Evolutionary conservation across 2,113 vertebrate species (phyloP).

Genomic region (Gallinago media): DNA sequence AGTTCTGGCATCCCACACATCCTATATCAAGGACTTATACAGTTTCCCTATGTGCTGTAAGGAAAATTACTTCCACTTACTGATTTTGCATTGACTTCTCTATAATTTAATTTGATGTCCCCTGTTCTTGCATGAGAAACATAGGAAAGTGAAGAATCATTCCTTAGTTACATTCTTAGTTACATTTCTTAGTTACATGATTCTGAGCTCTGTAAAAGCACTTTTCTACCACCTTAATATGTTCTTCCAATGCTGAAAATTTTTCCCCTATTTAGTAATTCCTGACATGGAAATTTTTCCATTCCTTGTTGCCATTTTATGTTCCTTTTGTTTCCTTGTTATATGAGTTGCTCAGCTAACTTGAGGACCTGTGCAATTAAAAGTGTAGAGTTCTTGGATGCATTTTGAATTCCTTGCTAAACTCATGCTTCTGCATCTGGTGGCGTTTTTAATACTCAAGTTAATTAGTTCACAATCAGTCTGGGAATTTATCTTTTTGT

Average conservation of each 20-base stretch:
- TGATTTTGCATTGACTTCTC: not conserved
- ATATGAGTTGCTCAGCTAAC: not conserved
- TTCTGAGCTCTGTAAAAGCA: not conserved
- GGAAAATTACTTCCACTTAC: not conserved
- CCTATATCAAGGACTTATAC: not conserved
- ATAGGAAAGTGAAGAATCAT: not conserved
- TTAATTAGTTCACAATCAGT: not conserved
- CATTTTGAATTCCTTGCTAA: not conserved
- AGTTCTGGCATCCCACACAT: not conserved
- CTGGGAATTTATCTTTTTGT: not conserved
- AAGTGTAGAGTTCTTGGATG: not conserved
- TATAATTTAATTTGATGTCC: not conserved
- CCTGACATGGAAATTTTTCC: not conserved
- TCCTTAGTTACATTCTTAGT: not conserved
- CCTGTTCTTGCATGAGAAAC: not conserved
- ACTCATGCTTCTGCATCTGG: not conserved
- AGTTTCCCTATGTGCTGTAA: not conserved
- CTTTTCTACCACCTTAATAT: rapidly evolving
- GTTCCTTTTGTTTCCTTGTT: not conserved
- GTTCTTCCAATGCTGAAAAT: not conserved
- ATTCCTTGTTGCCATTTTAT: not conserved
- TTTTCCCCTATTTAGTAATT: not conserved
- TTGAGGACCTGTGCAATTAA: not conserved
- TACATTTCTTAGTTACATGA: too few species aligned
- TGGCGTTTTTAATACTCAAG: not conserved